Evolutionary conservation across 2,797 vertebrate genomes (phyloP), one percentile per base, ranked within the genome.

Genomic region (Anguilla pacifica): DNA sequence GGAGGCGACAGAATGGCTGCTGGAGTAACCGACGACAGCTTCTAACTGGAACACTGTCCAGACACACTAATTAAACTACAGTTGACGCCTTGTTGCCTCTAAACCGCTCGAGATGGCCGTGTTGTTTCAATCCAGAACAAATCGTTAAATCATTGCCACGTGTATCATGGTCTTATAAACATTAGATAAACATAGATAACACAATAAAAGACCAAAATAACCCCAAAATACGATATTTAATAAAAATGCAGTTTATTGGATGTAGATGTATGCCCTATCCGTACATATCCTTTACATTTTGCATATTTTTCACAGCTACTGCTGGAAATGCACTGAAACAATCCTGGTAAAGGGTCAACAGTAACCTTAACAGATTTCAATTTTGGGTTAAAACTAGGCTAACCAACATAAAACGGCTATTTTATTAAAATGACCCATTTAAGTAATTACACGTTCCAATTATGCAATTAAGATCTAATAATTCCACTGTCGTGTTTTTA

Each of bases 71-170:
- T 82, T 82, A 51, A 49, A 51, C 22, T 49, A 82, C 46, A 49
- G 79, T 46, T 82, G 79, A 82, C 79, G 79, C 43, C 79, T 82
- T 82, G 79, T 82, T 77, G 39, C 5, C 74, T 51, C 19, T 46
- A 49, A 51, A 82, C 79, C 10, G 22, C 22, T 79, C 72, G 17
- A 51, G 79, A 51, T 51, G 25, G 51, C 46, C 19, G n/a, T n/a
- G 46, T 82, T 49, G 22, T 35, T n/a, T 82, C 79, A 49, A 51
- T 51, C 83, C 43, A 74, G 9, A 0, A 28, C 88, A 77, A 93
- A 81, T 91, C 94, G 90, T 95, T 93, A 95, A 95, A 96, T 95
- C 86, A 89, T 72, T 90, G 90, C 89, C 93, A 94, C 92, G 94
- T 86, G 93, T 93, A 92, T 91, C 90, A 51, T 43, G 17, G 19